Evolutionary conservation across 2,113 vertebrate species (phyloP).

Genomic region (Silurus meridionalis): DNA sequence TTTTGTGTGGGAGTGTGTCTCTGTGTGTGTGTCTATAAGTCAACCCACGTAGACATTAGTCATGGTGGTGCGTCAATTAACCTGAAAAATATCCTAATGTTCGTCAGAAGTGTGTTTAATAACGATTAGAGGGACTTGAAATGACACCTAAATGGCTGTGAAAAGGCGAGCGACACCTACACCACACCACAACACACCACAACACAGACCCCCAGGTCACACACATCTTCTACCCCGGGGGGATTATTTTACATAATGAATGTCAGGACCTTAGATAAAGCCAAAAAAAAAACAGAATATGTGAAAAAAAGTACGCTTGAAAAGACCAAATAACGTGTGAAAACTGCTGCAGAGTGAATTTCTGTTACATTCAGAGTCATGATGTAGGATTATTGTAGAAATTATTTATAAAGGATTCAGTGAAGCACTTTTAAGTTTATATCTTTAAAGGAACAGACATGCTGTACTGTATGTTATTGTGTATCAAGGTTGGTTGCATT

Average conservation of each 20-base stretch:
- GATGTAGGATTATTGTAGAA: neutral
- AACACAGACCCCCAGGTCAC: neutral
- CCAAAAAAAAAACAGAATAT: neutral
- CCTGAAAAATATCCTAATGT: neutral
- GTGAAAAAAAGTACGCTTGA: neutral
- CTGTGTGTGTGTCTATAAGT: neutral
- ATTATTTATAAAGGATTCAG: neutral
- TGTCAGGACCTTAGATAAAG: neutral
- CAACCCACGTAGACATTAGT: neutral
- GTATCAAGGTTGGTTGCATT: neutral
- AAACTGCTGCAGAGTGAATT: neutral
- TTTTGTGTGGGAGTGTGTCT: neutral
- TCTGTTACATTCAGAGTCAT: neutral
- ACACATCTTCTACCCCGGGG: neutral
- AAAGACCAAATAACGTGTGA: neutral
- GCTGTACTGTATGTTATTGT: neutral
- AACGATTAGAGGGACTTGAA: neutral
- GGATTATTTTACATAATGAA: neutral
- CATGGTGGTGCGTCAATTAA: neutral
- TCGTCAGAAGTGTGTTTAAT: conserved; percentile 8
- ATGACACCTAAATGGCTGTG: neutral
- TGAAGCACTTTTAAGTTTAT: neutral
- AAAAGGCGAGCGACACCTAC: neutral
- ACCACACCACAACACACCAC: neutral
- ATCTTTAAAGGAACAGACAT: neutral